Evolutionary conservation across 2,888 invertebrate genomes (phyloP), one percentile per base, ranked within the genome.

Genomic region (Dryocosmus kuriphilus): DNA sequence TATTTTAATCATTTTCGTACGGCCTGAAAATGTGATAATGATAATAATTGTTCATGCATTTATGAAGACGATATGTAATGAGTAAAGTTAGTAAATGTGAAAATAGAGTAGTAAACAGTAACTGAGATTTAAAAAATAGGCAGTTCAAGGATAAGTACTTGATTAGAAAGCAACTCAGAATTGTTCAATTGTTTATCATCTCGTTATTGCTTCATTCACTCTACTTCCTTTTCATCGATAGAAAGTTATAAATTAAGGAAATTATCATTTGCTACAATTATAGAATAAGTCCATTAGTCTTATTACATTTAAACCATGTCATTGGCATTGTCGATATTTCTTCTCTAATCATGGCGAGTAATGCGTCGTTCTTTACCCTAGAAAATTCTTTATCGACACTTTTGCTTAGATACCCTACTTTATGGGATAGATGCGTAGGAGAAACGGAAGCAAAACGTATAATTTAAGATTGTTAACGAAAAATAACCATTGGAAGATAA

Each of bases 381-480:
- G 78, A 80, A 82, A 85, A 84, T 83, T 83, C 82, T 78, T 86
- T 87, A 87, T 87, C 86, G 80, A 81, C 78, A 81, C 27, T 61
- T 24, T 41, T 61, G 19, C 80, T 84, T 83, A 84, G 87, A 87
- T 87, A 86, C 82, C 86, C 87, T 86, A 87, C 79, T 87, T 86
- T n/a, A 19, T 71, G 4, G 67, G 27, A 38, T 27, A 24, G 30
- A 46, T 22, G 74, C 41, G 77, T 57, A 38, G 61, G 77, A 77
- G 55, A 51, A 71, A 71, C 67, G 67, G 82, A 57, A 79, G 78
- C 79, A 75, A 85, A 85, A 85, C 83, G 82, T 85, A 82, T 82
- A 41, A 61, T 46, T 62, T 32, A 74, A 74, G 57, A 57, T 74
- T 57, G 8, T 57, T 32, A 41, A 74, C 19, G 57, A 57, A 35